Percentiles rank a stretch among this genome's conserved stretches.
Evolutionary conservation across 2,888 invertebrate genomes (phyloP).

Genomic region (Meteorus cinctellus): DNA sequence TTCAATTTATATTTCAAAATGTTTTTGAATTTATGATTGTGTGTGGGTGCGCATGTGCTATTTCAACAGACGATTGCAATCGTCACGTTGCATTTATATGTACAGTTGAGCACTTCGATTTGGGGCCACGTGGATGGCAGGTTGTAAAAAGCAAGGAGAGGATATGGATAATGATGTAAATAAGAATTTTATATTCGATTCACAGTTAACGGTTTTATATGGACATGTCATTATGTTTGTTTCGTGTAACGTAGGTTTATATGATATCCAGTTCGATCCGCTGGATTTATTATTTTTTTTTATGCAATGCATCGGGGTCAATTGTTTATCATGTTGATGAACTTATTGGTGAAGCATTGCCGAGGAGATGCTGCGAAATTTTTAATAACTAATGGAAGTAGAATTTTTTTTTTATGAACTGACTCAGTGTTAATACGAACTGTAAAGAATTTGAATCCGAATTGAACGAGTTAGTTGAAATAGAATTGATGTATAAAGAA

Average conservation of each 20-base stretch:
- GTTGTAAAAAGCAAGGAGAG: neutral
- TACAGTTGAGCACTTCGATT: neutral
- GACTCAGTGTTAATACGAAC: too few relatives aligned
- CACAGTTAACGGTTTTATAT: neutral
- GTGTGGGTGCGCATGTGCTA: neutral
- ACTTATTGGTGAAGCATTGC: too few relatives aligned
- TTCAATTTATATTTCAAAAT: neutral
- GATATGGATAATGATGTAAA: too few relatives aligned
- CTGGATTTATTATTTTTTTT: neutral
- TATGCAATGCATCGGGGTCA: neutral
- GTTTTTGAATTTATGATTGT: neutral
- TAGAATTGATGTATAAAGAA: too few relatives aligned
- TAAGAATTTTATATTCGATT: too few relatives aligned
- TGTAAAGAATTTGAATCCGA: too few relatives aligned
- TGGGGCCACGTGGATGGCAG: neutral
- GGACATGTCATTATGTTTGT: too few relatives aligned
- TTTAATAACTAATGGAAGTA: too few relatives aligned
- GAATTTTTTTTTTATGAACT: too few relatives aligned
- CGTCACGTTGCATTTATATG: neutral
- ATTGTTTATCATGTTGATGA: neutral
- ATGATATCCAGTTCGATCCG: conserved; percentile 16
- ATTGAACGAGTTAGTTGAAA: too few relatives aligned
- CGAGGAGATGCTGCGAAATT: too few relatives aligned
- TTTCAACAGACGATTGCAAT: too few relatives aligned
- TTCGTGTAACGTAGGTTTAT: neutral